Evolutionary conservation across 2,113 vertebrate genomes (phyloP), one percentile per base, ranked within the genome.

Genomic region (Siniperca knerii): DNA sequence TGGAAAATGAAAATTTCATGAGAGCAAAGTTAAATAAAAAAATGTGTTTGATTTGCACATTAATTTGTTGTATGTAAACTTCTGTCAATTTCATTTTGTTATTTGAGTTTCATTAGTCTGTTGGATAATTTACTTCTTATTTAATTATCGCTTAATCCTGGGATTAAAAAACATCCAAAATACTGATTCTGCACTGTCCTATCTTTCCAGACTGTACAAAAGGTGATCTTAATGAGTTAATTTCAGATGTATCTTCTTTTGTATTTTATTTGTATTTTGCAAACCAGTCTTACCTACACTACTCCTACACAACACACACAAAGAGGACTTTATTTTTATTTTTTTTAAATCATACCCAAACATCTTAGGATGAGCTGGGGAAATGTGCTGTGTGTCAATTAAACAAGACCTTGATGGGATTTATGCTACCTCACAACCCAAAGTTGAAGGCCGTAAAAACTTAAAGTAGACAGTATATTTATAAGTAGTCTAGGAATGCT

Each of bases 371-470:
- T 33, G 21, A 21, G 29, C 33, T 65, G 42, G 4, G 33, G 23
- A 74, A 60, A 55, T 65, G 57, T 62, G 66, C 33, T 52, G 35
- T 11, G 58, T 71, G 58, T 77, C 64, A 81, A 69, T 85, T 70
- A 90, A 77, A 52, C 40, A 29, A 79, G 55, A 77, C 77, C 75
- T 55, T 86, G 75, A 76, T 82, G 64, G 61, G 55, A 81, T 77
- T 79, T 57, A 65, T 54, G 44, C 25, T 25, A 12, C 55, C 35
- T 67, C 52, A 50, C 75, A 55, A 12, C 35, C 57, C 23, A 12
- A 3, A 76, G 46, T 29, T 29, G 57, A 91, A 71, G 67, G 67
- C 60, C 46, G 37, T 4, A 8, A 12, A 57, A 75, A 58, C 68
- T 25, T 81, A 10, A 40, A 60, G 69, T 46, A 8, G 75, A 61